Base-by-base conservation (phyloP, 2,797 vertebrate species). In the Alosa sapidissima region DNA sequence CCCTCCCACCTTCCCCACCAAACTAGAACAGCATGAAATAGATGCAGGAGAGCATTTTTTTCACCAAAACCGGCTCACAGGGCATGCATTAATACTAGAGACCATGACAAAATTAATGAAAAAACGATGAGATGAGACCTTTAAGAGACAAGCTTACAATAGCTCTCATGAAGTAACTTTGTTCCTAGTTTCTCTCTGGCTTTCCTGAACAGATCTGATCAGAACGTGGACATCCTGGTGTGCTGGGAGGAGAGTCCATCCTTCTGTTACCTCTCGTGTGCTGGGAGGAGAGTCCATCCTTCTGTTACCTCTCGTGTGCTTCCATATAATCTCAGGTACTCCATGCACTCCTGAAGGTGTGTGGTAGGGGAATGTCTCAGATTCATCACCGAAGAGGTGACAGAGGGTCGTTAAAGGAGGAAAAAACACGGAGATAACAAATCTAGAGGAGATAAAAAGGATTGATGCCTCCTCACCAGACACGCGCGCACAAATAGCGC, bases 361-460 rank as follows among this genome's bases (percentile, higher is more conserved):
- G 88, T 87, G 28, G 1, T 83, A 0, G 78, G 84, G 0, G 89
- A 91, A 84, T 88, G 88, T 84, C 89, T 89, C 88, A 89, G 87
- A 94, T 94, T 87, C 92, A 94, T 93, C 92, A 93, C 92, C 88
- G 89, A 89, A 83, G 84, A 82, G 90, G 88, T 93, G 93, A 91
- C 92, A 92, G 89, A 88, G 89, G 92, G 91, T 94, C 94, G 93
- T 93, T 93, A 92, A 88, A 87, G 86, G 90, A 87, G 91, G 90
- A 90, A 91, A 93, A 93, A 92, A 93, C 86, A 3, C 58, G 85
- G 87, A 91, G 89, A 91, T 91, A 86, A 91, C 88, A 90, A 90
- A 91, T 91, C 88, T 89, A 86, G 88, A 88, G 90, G 90, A 91
- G 91, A 94, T 94, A 93, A 94, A 95, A 90, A 91, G 92, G 91